Evolutionary conservation across 1,140 invertebrate species (phyloP).

Genomic region (Phenacoccus solenopsis): DNA sequence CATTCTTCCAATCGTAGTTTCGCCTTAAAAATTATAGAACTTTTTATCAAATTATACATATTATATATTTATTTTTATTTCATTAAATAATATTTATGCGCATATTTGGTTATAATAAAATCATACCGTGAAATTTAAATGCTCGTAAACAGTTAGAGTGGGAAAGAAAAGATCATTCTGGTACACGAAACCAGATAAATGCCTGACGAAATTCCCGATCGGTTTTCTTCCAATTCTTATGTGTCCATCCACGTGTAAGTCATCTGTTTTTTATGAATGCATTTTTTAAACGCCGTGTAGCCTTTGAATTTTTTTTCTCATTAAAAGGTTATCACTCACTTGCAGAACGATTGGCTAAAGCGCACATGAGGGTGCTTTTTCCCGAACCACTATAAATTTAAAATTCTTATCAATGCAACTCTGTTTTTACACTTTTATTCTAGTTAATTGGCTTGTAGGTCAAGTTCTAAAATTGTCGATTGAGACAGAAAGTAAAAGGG

Average conservation of each 20-base stretch:
- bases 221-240: conserved; percentile 28
- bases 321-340: no score
- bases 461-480: no score
- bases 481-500: no score
- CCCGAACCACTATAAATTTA: conserved; percentile 66
- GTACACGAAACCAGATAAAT: conserved; percentile 82
- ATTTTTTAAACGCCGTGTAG: no score
- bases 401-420: no score
- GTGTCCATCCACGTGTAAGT: conserved; percentile 1
- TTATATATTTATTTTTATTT: no score
- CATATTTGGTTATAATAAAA: no score
- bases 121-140: conserved; percentile 74
- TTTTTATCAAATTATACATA: neutral
- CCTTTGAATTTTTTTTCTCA: no score
- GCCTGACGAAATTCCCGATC: conserved; percentile 57
- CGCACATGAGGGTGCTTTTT: conserved; percentile 84
- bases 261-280: conserved; percentile 46
- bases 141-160: conserved; percentile 74
- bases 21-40: neutral
- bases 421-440: no score
- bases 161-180: conserved; percentile 85
- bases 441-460: no score
- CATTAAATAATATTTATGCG: no score
- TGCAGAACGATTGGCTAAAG: conserved; percentile 61
- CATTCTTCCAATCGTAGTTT: neutral